Percentiles rank a stretch among this genome's conserved stretches.
These are phyloP conservation scores for Tetragonula carbonaria DNA, from an alignment of 2,888 invertebrate species.

Conservation along the genomic window DNA sequence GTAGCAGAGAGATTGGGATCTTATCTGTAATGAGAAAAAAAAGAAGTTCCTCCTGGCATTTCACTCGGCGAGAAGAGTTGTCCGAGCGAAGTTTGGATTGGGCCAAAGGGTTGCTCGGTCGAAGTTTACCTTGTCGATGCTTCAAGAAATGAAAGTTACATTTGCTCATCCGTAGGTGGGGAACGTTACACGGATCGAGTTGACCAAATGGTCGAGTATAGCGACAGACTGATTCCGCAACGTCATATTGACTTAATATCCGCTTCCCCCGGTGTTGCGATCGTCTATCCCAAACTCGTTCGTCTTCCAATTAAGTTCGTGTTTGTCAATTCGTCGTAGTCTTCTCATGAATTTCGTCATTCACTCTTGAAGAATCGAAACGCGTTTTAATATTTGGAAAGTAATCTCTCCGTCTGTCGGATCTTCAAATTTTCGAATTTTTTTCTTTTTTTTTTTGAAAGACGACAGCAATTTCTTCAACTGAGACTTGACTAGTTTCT, in stretches of 20 bases:
- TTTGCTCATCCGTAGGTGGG: not conserved
- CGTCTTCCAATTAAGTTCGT: not conserved
- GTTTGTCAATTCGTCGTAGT: too few relatives aligned
- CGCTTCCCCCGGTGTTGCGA: too few relatives aligned
- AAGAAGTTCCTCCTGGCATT: not conserved
- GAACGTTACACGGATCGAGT: not conserved
- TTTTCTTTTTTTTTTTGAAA: too few relatives aligned
- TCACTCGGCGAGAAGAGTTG: not conserved
- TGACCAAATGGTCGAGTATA: not conserved
- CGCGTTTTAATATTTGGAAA: too few relatives aligned
- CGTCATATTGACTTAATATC: not conserved
- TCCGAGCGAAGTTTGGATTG: not conserved
- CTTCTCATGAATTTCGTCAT: too few relatives aligned
- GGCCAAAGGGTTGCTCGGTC: not conserved
- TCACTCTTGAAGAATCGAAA: too few relatives aligned
- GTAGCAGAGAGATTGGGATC: not conserved
- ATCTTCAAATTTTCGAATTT: too few relatives aligned
- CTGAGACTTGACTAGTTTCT: too few relatives aligned
- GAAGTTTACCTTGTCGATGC: not conserved
- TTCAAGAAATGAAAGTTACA: conserved; percentile 4
- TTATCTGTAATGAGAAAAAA: not conserved
- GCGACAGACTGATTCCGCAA: not conserved
- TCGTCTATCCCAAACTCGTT: not conserved
- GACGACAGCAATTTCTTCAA: too few relatives aligned
- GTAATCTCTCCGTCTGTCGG: too few relatives aligned